These are phyloP conservation scores for Melanogrammus aeglefinus DNA, from an alignment of 2,797 vertebrate species.

Conservation along the genomic window DNA sequence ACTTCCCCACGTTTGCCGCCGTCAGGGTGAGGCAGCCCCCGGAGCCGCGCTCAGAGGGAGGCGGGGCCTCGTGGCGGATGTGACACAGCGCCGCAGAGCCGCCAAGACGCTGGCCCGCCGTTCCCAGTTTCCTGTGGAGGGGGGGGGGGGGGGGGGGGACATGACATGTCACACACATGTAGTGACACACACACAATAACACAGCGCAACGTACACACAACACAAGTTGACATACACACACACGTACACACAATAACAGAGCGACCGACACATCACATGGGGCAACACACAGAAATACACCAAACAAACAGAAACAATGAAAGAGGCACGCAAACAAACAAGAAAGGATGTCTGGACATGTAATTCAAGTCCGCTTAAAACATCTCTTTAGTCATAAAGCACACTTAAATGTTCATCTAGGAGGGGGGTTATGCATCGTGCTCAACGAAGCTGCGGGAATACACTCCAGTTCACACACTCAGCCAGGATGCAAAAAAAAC, in stretches of 20 bases:
- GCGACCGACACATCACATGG: not conserved
- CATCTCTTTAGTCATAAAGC: too few relatives aligned
- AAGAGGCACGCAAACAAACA: not conserved
- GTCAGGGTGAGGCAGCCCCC: constrained; percentile 91
- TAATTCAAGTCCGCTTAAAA: not conserved
- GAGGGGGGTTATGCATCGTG: too few relatives aligned
- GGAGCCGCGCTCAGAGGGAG: constrained; percentile 82
- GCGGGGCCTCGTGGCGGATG: constrained; percentile 84
- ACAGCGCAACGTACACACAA: not conserved
- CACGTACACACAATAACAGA: too few relatives aligned
- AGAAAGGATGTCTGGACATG: not conserved
- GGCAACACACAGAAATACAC: too few relatives aligned
- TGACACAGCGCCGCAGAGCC: constrained; percentile 93
- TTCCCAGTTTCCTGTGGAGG: constrained; percentile 87
- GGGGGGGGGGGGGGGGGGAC: too few relatives aligned
- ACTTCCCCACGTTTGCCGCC: constrained; percentile 88
- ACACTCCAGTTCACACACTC: too few relatives aligned
- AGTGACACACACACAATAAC: not conserved
- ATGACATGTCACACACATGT: not conserved
- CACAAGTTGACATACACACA: not conserved
- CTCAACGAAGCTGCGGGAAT: too few relatives aligned
- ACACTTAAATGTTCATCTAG: too few relatives aligned
- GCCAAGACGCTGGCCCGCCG: constrained; percentile 93
- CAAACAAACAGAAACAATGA: not conserved
- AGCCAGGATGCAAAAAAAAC: too few relatives aligned